These are phyloP conservation scores for Pyrochroa serraticornis DNA, from an alignment of 2,888 invertebrate genomes.

Conservation along the genomic window DNA sequence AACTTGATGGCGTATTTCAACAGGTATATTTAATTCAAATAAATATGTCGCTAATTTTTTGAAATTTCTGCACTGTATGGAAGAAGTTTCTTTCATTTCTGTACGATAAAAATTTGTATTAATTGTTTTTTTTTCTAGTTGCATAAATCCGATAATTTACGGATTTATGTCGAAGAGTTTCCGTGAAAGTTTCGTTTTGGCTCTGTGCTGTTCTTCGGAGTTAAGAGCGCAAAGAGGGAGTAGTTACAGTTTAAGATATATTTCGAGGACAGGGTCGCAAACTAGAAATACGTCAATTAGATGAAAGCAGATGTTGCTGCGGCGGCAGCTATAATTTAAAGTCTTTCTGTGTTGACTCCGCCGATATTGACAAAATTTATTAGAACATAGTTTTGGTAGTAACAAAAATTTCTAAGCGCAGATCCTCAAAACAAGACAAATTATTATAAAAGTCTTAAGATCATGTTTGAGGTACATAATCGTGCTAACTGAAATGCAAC, in stretches of 20 bases:
- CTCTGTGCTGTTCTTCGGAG: conserved; percentile 55
- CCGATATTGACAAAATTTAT: no score
- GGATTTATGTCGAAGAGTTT: conserved; percentile 78
- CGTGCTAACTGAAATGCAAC: no score
- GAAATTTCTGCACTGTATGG: neutral
- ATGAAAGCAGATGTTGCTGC: conserved; percentile 30
- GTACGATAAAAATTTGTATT: neutral
- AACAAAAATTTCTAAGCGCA: no score
- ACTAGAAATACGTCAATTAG: conserved; percentile 50
- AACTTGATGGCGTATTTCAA: conserved; percentile 73
- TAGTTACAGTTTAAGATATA: conserved; percentile 47
- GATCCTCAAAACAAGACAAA: no score
- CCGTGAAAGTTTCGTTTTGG: conserved; percentile 63
- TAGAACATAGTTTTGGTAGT: no score
- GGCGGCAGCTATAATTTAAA: no score
- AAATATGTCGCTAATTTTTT: neutral
- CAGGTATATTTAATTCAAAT: conserved; percentile 55
- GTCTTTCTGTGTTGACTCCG: no score
- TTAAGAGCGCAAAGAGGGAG: conserved; percentile 36
- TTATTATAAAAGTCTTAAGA: no score
- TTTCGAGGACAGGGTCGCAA: conserved; percentile 51
- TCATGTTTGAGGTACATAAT: no score
- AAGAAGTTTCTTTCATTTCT: no score
- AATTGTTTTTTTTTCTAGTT: conserved; percentile 57
- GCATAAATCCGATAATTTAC: conserved; percentile 75